phyloP scores from a whole-genome alignment of 2,888 invertebrate genomes.

The Fragum fragum region DNA sequence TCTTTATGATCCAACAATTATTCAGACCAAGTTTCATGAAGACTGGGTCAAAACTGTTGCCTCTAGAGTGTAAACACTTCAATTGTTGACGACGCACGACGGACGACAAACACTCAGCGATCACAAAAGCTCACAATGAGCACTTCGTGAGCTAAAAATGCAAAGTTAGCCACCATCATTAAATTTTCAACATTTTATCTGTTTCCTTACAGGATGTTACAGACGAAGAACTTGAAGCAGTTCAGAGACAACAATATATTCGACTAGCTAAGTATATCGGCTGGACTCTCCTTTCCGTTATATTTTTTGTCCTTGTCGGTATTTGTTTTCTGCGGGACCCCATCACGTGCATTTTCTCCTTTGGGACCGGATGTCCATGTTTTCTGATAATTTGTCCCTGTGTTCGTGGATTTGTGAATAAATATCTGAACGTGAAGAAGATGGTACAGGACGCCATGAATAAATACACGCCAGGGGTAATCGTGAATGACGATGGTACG shows the following conservation, averaged over 20 bases:
- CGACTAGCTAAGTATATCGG: constrained; percentile 63
- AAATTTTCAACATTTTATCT: no score
- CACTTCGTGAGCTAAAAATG: no score
- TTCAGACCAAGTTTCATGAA: no score
- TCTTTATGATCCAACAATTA: no score
- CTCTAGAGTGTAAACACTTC: no score
- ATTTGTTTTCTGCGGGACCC: constrained; percentile 75
- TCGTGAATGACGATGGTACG: constrained; percentile 71
- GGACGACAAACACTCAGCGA: no score
- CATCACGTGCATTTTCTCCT: constrained; percentile 71
- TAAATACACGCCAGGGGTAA: constrained; percentile 75
- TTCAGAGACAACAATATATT: constrained; percentile 47
- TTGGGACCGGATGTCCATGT: constrained; percentile 77
- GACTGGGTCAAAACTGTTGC: no score
- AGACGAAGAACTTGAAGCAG: constrained; percentile 64
- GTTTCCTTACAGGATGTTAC: constrained; percentile 67
- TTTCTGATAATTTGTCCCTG: constrained; percentile 72
- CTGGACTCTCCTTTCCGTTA: constrained; percentile 66
- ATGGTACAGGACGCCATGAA: constrained; percentile 70
- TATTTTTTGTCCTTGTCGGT: constrained; percentile 60
- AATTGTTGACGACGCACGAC: no score
- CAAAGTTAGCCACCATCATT: no score
- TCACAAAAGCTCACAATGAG: no score
- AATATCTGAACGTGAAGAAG: constrained; percentile 57
- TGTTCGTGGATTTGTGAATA: constrained; percentile 58